Evolutionary conservation across 2,113 vertebrate species (phyloP), one percentile per base, ranked within the genome.

Genomic region (Albula goreensis): DNA sequence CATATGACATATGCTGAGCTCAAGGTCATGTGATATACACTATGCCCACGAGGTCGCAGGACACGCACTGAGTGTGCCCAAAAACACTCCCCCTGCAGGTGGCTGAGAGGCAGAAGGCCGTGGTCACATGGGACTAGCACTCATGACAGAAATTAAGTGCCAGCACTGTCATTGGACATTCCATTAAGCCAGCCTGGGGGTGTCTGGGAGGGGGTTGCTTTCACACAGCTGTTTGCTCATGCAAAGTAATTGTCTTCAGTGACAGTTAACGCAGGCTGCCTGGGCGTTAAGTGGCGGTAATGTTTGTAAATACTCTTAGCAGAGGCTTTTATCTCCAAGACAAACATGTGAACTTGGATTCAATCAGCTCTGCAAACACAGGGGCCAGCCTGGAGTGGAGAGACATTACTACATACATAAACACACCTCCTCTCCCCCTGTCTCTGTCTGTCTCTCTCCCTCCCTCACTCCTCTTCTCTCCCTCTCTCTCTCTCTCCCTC

Each of bases 301-400:
- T 86, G 70, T 86, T 86, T 86, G 85, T 86, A 86, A 86, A 86
- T 86, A 86, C 85, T 83, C 80, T 78, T 78, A 83, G 60, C 70
- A 17, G 85, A 51, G 31, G 66, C 22, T 83, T 77, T 77, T 25
- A 78, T 78, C 85, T 70, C 31, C 41, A 57, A 86, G 85, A 83
- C 80, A 86, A 82, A 82, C 80, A 82, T 25, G 50, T 60, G 51
- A 78, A 83, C 81, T 60, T 53, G 85, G 56, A 66, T 78, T 48
- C 80, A 50, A 82, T 48, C 52, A 52, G 85, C 85, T 78, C 60
- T 50, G 19, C 81, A 83, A 86, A 86, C 63, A 86, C 63, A 66
- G 25, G 63, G 52, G 41, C 41, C 41, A 22, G 63, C 22, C 63
- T 70, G 63, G 63, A 6, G 70, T 25, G 4, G 8, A 19, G 9